Conservation (phyloP, 2,888 invertebrate species). For the Charanyca ferruginea region DNA sequence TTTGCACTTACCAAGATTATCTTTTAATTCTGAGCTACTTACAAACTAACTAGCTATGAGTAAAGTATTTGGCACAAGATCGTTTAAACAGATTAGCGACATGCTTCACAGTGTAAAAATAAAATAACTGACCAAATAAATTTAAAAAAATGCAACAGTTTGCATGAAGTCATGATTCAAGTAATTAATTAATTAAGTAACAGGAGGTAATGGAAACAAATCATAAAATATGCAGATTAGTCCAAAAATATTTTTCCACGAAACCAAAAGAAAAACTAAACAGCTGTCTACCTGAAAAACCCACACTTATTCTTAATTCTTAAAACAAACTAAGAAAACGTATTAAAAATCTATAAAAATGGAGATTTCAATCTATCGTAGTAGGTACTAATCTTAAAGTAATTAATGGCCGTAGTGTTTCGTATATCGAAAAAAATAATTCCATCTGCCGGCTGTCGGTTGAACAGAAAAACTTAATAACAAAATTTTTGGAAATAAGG, state of each 20-base stretch:
- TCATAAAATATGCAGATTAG: too few species aligned
- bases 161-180: too few species aligned
- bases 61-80: too few species aligned
- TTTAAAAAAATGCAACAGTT: too few species aligned
- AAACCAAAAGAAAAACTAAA: not conserved
- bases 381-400: constrained; percentile 23
- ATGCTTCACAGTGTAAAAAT: too few species aligned
- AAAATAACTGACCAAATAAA: too few species aligned
- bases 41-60: too few species aligned
- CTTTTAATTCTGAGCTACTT: too few species aligned
- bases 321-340: constrained; percentile 51
- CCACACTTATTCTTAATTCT: constrained; percentile 7
- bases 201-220: too few species aligned
- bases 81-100: too few species aligned
- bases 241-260: not conserved
- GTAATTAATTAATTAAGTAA: too few species aligned
- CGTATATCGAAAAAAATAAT: constrained; percentile 29
- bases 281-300: constrained; percentile 29
- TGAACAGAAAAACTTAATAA: constrained; percentile 64
- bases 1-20: too few species aligned
- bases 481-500: constrained; percentile 58
- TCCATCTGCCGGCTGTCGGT: constrained; percentile 56
- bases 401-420: constrained; percentile 53
- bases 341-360: constrained; percentile 62
- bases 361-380: constrained; percentile 62